These are phyloP conservation scores for Palythoa heliodiscus DNA, from an alignment of 92 coral and sea anemone genomes.

Conservation along the genomic window DNA sequence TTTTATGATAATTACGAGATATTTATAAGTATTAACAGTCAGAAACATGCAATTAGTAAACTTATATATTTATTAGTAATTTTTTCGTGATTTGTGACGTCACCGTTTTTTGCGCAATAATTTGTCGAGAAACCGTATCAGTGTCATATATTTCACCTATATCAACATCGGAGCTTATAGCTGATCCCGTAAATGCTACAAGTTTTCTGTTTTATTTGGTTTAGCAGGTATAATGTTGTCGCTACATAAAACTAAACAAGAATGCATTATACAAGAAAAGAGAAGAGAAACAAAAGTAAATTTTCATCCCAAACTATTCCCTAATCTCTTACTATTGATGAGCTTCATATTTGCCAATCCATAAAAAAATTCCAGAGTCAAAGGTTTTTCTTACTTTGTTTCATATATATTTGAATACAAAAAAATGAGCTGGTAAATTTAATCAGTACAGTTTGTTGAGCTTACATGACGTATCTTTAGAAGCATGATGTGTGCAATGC, in stretches of 20 bases:
- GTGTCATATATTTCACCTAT: background rate
- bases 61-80: no score
- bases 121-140: background rate
- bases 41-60: no score
- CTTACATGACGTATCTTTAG: conserved; percentile 20
- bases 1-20: background rate
- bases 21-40: background rate
- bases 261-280: conserved; percentile 22
- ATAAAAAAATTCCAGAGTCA: conserved; percentile 20
- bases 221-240: background rate
- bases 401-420: conserved; percentile 19
- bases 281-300: conserved; percentile 32
- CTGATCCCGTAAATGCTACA: background rate
- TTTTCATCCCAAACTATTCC: conserved; percentile 21
- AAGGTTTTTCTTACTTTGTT: conserved; percentile 14
- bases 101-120: background rate
- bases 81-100: no score
- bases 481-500: conserved; percentile 19
- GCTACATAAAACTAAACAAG: conserved; percentile 21
- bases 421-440: conserved; percentile 21
- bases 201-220: background rate
- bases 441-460: conserved; percentile 8
- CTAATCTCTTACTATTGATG: background rate
- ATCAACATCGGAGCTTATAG: background rate
- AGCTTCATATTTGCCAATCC: conserved; percentile 18